phyloP scores from a whole-genome alignment of 2,888 invertebrate genomes.

The Allophyes oxyacanthae region DNA sequence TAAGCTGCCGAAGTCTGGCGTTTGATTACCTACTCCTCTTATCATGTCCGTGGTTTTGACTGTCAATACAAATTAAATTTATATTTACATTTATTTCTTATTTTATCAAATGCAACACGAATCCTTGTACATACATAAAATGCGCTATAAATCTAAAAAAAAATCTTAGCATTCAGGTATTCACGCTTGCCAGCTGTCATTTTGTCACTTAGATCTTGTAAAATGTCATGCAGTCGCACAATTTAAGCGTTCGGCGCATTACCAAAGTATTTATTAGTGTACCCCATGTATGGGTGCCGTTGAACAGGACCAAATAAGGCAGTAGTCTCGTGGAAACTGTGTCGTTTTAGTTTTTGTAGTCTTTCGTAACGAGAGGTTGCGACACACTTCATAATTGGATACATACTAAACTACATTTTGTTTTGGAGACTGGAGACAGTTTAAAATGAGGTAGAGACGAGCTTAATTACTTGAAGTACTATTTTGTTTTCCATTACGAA shows the following conservation, averaged over 20 bases:
- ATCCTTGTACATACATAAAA: constrained; percentile 8
- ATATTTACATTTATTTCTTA: too few relatives aligned
- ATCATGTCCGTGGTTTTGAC: too few relatives aligned
- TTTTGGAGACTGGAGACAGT: constrained; percentile 1
- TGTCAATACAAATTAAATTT: too few relatives aligned
- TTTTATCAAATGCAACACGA: not conserved
- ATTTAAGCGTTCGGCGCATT: constrained; percentile 54
- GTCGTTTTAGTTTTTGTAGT: constrained; percentile 70
- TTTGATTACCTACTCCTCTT: too few relatives aligned
- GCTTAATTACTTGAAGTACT: too few relatives aligned
- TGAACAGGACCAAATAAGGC: constrained; percentile 75
- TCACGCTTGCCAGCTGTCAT: constrained; percentile 38
- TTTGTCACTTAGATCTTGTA: constrained; percentile 47
- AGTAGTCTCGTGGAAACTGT: constrained; percentile 77
- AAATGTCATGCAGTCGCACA: constrained; percentile 51
- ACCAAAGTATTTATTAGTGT: constrained; percentile 63
- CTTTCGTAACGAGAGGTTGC: constrained; percentile 65
- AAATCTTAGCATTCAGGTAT: constrained; percentile 21
- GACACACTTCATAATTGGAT: constrained; percentile 59
- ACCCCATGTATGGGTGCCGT: constrained; percentile 65
- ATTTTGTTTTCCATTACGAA: too few relatives aligned
- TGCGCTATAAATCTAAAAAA: constrained; percentile 24
- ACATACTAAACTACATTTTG: constrained; percentile 35
- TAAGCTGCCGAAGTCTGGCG: too few relatives aligned
- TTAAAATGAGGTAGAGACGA: not conserved